Conservation (phyloP, 1,140 invertebrate genomes). For the Venturia canescens region DNA sequence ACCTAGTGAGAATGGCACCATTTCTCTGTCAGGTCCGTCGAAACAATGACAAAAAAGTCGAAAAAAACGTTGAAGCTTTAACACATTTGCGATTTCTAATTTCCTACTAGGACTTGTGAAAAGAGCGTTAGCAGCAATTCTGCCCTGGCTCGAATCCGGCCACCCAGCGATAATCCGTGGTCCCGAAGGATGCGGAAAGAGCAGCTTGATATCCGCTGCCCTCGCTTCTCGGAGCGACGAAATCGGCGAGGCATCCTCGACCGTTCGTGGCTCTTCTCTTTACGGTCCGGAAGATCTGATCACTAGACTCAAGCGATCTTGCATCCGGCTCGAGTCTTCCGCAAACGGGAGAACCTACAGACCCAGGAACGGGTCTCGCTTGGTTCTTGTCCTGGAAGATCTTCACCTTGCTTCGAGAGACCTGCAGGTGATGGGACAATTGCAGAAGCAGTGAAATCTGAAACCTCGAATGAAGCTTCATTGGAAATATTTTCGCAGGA, state of each 20-base stretch:
- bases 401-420: conserved; percentile 69
- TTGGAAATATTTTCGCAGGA: conserved; percentile 60
- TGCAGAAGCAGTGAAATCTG: not conserved
- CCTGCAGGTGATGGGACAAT: conserved; percentile 63
- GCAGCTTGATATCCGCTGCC: conserved; percentile 64
- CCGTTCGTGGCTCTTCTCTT: conserved; percentile 68
- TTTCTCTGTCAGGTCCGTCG: conserved; percentile 65
- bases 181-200: conserved; percentile 69
- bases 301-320: conserved; percentile 67
- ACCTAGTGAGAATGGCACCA: conserved; percentile 61
- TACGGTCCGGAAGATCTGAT: conserved; percentile 71
- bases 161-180: conserved; percentile 70
- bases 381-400: conserved; percentile 70
- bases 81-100: not conserved
- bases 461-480: not conserved
- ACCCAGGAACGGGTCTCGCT: conserved; percentile 67
- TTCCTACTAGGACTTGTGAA: conserved; percentile 62
- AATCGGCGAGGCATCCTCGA: conserved; percentile 54
- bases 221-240: conserved; percentile 62
- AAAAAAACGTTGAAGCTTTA: not conserved
- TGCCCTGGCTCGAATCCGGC: conserved; percentile 68
- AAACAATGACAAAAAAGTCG: not conserved
- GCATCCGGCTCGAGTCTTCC: conserved; percentile 71
- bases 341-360: conserved; percentile 68
- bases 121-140: conserved; percentile 62